Base-by-base conservation (phyloP, 2,113 vertebrate genomes). In the Salvator merianae region DNA sequence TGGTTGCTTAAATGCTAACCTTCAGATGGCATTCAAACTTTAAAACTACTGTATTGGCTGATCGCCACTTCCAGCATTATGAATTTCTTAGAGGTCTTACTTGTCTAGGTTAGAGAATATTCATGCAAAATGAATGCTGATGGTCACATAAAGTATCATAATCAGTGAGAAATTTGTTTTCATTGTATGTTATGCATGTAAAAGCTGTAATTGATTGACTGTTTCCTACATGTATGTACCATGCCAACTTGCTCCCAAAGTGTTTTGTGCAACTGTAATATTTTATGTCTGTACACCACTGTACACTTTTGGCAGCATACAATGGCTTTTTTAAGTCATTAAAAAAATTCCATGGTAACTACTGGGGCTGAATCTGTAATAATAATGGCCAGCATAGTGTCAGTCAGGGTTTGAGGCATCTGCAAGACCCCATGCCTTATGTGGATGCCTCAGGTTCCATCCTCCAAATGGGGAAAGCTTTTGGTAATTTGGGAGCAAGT, bases 1-100 rank as follows among this genome's bases (percentile, higher is more conserved):
- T 70, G 74, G 34, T 62, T 84, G 26, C 50, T 69, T 84, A 78
- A 77, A 77, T 10, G 77, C 10, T 66, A 78, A 71, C 50, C 66
- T 71, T 77, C 32, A 84, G 74, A 40, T 77, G 74, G 10, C 65
- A 59, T 77, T 77, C 55, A 68, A 70, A 69, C 74, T 77, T 70
- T 59, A 70, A 70, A 38, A 34, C 12, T 68, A 32, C 50, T 59
- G 9, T 40, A 59, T 32, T 84, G 66, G 30, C 50, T 40, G 65
- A 59, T 77, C 40, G 50, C 65, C 50, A 40, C 6, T 71, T 59
- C 73, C 18, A 69, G 50, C 40, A 38, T 53, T 30, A 22, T 77
- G 22, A 53, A 13, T 69, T 77, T 77, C 47, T 68, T 77, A 26
- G 59, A 80, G 43, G 47, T 22, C 16, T n/a, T n/a, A 32, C 8